Conservation (phyloP, 1,140 invertebrate species). For the Oncopeltus fasciatus region DNA sequence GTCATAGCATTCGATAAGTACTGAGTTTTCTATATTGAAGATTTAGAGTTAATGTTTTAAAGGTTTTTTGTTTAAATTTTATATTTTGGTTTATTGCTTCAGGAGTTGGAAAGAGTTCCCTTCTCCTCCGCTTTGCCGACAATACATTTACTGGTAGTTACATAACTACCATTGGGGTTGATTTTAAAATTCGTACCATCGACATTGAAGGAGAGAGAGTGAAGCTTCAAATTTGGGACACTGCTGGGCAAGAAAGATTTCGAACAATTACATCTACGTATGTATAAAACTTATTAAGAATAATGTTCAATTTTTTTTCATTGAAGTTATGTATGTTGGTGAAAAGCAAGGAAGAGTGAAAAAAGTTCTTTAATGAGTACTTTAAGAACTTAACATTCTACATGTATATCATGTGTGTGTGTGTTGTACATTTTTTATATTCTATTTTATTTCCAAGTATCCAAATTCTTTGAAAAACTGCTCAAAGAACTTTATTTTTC, state of each 20-base stretch:
- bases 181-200: conserved; percentile 98
- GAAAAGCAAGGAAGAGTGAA: not conserved
- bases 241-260: conserved; percentile 84
- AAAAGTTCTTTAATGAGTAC: not conserved
- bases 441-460: too few species aligned
- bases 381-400: too few species aligned
- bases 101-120: conserved; percentile 97
- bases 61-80: not conserved
- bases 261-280: conserved; percentile 89
- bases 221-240: conserved; percentile 98
- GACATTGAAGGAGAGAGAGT: conserved; percentile 87
- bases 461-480: too few species aligned
- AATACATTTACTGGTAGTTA: conserved; percentile 97
- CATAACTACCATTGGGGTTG: conserved; percentile 98
- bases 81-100: conserved; percentile 29
- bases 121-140: conserved; percentile 92
- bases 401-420: too few species aligned
- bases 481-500: conserved; percentile 29
- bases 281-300: conserved; percentile 18
- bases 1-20: too few species aligned
- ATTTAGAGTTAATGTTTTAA: not conserved
- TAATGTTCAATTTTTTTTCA: not conserved
- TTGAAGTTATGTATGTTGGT: not conserved
- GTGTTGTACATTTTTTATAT: too few species aligned
- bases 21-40: not conserved